Evolutionary conservation across 2,113 vertebrate species (phyloP).

Genomic region (Cygnus atratus): DNA sequence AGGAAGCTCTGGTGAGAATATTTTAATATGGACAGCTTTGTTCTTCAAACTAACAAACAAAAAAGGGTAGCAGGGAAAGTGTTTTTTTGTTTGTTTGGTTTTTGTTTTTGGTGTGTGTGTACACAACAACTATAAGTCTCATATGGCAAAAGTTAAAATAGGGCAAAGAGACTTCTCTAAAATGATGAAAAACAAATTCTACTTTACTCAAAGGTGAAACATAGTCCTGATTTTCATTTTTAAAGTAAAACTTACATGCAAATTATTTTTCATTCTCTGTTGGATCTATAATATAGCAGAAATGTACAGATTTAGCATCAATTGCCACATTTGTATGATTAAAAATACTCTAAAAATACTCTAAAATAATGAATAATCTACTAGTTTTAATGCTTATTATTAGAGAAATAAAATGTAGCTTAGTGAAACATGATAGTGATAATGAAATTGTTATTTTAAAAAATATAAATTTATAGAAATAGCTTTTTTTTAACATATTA

Average conservation of each 20-base stretch:
- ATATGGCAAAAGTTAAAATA: neutral
- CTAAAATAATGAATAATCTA: neutral
- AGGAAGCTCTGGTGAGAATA: neutral
- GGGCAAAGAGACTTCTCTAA: neutral
- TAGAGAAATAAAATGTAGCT: neutral
- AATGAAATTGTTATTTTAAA: neutral
- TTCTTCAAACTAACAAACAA: neutral
- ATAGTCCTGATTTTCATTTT: neutral
- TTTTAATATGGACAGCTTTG: neutral
- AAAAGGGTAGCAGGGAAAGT: neutral
- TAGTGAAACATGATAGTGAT: neutral
- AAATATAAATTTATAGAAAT: neutral
- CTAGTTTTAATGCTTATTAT: neutral
- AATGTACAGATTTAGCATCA: neutral
- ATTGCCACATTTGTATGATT: neutral
- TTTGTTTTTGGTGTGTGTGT: too few species aligned
- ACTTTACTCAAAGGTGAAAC: neutral
- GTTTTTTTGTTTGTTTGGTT: neutral
- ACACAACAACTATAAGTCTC: neutral
- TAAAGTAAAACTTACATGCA: neutral
- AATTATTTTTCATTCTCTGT: neutral
- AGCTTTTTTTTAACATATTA: neutral
- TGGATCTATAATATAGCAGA: neutral
- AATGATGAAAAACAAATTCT: neutral
- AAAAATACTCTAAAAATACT: neutral